Evolutionary conservation across 2,888 invertebrate species (phyloP), one percentile per base, ranked within the genome.

Genomic region (Phalangium opilio): DNA sequence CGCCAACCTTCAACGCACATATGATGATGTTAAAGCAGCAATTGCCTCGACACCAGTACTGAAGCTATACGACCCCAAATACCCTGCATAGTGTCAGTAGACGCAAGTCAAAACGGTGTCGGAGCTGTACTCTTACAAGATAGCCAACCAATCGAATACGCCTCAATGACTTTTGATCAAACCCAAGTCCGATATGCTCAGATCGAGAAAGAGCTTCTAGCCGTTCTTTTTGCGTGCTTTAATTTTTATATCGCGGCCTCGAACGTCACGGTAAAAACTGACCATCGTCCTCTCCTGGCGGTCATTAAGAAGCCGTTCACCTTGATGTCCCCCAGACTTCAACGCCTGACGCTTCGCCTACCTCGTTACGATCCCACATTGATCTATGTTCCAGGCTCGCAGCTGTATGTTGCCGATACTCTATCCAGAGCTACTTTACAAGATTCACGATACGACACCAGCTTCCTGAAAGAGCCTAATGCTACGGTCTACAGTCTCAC

Each of bases 271-370:
- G 44, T 65, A 3, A 55, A 59, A 51, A 67, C 65, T 0, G 64
- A 67, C 49, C 64, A 66, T 53, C 63, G 62, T 49, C 65, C 64
- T 1, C 50, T 64, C 4, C 44, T 64, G 2, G 50, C 61, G 15
- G 47, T 67, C 3, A 42, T 67, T 11, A 55, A 60, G 1, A 65
- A 65, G 50, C 50, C 58, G 4, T 45, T 65, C 5, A 58, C 57
- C 27, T 61, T 62, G 10, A 49, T 67, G 4, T 59, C 64, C 1
- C 60, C 64, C 3, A 49, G 64, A 42, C 45, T 67, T 12, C 63
- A 67, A 48, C 42, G 63, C 32, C 58, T 67, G 19, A 50, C 62
- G 39, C 54, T 64, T 48, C 15, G 43, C 5, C 36, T 47, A 3
- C 40, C 39, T 5, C 32, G 38, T 8, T 47, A 47, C 43, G 27